phyloP scores from a whole-genome alignment of 2,888 invertebrate genomes.

The Phortica okadai region DNA sequence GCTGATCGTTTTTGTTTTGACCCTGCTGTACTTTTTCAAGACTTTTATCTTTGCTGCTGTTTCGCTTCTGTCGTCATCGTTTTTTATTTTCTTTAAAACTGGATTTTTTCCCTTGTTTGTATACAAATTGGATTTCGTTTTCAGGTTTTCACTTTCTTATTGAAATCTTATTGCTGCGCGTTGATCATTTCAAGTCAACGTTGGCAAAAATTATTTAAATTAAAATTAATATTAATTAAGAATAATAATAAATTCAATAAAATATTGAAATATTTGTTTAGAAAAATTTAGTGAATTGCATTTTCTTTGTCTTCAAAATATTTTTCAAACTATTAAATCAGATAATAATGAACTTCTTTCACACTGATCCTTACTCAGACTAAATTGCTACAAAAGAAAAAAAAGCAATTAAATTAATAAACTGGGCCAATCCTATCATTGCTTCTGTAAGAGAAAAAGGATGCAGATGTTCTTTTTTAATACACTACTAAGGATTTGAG shows the following conservation, averaged over 20 bases:
- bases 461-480: too few relatives aligned
- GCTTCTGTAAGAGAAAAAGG: too few relatives aligned
- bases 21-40: slow-evolving; percentile 57
- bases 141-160: slow-evolving; percentile 36
- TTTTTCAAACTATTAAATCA: background rate
- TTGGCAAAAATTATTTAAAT: background rate
- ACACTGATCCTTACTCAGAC: background rate
- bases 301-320: background rate
- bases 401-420: too few relatives aligned
- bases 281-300: background rate
- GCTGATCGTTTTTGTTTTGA: slow-evolving; percentile 55
- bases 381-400: too few relatives aligned
- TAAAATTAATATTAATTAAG: background rate
- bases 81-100: slow-evolving; percentile 62
- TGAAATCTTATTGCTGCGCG: slow-evolving; percentile 15
- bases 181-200: background rate
- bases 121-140: slow-evolving; percentile 50
- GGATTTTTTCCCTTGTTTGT: slow-evolving; percentile 52
- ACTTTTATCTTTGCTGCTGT: slow-evolving; percentile 33
- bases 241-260: background rate
- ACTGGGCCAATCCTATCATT: too few relatives aligned
- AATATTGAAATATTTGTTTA: background rate
- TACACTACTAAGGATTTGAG: too few relatives aligned
- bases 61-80: slow-evolving; percentile 44
- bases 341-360: background rate